Evolutionary conservation across 2,797 vertebrate species (phyloP).

Genomic region (Pipistrellus nathusii): DNA sequence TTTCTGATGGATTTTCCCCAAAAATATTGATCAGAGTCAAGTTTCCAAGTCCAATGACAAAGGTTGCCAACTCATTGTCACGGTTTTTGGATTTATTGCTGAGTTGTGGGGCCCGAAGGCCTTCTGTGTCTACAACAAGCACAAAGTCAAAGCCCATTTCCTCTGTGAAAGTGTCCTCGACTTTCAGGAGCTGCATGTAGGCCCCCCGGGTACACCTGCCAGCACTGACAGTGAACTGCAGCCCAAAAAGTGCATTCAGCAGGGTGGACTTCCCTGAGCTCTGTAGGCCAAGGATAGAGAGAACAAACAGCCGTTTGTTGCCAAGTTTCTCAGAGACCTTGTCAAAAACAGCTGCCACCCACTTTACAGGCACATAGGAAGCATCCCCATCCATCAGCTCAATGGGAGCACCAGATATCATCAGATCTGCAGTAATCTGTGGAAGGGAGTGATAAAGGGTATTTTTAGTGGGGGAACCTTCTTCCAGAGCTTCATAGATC

Average conservation of each 20-base stretch:
- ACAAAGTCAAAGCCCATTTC: constrained; percentile 85
- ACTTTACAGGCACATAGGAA: constrained; percentile 87
- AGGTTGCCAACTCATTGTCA: constrained; percentile 90
- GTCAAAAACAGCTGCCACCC: constrained; percentile 87
- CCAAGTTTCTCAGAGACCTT: constrained; percentile 85
- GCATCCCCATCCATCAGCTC: constrained; percentile 90
- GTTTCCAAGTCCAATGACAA: constrained; percentile 90
- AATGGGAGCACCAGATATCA: constrained; percentile 86
- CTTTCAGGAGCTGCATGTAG: constrained; percentile 89
- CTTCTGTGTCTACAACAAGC: constrained; percentile 89
- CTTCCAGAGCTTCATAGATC: constrained; percentile 87
- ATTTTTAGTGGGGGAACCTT: neutral
- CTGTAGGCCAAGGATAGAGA: constrained; percentile 89
- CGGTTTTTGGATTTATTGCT: constrained; percentile 81
- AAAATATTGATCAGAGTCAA: constrained; percentile 91
- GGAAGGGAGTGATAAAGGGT: constrained; percentile 78
- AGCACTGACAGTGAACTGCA: constrained; percentile 88
- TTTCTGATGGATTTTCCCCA: constrained; percentile 90
- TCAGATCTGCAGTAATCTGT: constrained; percentile 85
- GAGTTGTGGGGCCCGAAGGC: constrained; percentile 86
- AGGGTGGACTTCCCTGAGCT: constrained; percentile 90
- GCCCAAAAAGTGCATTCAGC: constrained; percentile 89
- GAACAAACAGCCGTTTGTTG: constrained; percentile 86
- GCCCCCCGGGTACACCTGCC: constrained; percentile 89
- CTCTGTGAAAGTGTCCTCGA: constrained; percentile 73